phyloP scores from a whole-genome alignment of 1,140 invertebrate species.

The Dendrolimus kikuchii region DNA sequence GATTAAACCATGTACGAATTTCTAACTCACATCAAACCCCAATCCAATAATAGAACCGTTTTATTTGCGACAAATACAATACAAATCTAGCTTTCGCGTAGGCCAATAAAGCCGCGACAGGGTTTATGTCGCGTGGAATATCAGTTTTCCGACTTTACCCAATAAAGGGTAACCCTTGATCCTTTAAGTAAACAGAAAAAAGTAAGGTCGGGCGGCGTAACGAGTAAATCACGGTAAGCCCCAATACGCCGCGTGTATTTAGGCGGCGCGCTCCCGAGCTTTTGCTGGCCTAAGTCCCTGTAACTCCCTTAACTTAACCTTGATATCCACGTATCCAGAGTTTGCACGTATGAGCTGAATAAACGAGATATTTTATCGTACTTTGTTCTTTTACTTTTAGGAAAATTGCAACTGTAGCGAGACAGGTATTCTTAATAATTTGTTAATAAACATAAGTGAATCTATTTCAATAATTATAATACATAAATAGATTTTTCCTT shows the following conservation, averaged over 20 bases:
- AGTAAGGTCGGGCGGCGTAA: constrained; percentile 47
- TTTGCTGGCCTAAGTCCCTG: constrained; percentile 37
- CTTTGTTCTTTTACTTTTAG: too few species aligned
- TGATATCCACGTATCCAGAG: constrained; percentile 26
- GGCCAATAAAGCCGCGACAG: constrained; percentile 32
- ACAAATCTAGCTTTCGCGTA: constrained; percentile 27
- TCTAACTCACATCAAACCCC: not conserved
- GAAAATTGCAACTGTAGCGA: too few species aligned
- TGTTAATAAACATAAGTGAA: too few species aligned
- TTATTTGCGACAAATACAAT: constrained; percentile 25
- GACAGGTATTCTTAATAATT: too few species aligned
- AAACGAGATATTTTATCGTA: constrained; percentile 22
- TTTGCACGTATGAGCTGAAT: constrained; percentile 24
- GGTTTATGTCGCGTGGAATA: constrained; percentile 51
- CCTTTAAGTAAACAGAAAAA: constrained; percentile 69
- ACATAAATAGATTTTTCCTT: too few species aligned
- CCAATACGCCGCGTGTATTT: constrained; percentile 27
- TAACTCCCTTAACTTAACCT: constrained; percentile 60
- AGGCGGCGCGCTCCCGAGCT: constrained; percentile 26
- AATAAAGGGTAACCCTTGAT: constrained; percentile 67
- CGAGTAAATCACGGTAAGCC: constrained; percentile 66
- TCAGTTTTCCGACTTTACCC: constrained; percentile 62
- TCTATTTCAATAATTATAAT: too few species aligned
- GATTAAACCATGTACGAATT: not conserved
- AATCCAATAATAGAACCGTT: constrained; percentile 7